Evolutionary conservation across 2,888 invertebrate species (phyloP).

Genomic region (Cryptocephalus primarius): DNA sequence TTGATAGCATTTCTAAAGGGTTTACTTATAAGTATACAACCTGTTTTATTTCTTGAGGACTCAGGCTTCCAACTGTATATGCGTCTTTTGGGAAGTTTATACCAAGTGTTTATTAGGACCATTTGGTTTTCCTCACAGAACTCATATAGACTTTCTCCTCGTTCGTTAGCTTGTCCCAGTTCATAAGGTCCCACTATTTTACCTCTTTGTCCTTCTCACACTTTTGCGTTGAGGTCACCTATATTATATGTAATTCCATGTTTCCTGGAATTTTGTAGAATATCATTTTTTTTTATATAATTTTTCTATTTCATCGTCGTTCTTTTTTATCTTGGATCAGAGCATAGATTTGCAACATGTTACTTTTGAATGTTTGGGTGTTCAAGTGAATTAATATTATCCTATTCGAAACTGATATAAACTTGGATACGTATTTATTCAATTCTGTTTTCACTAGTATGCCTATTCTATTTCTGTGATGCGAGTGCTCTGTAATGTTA

Average conservation of each 20-base stretch:
- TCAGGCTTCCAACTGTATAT: background rate
- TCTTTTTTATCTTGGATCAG: background rate
- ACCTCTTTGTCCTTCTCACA: background rate
- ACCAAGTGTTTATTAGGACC: background rate
- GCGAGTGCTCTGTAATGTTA: background rate
- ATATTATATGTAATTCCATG: background rate
- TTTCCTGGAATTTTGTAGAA: background rate
- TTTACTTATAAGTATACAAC: background rate
- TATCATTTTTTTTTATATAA: too few species aligned
- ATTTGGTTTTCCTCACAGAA: background rate
- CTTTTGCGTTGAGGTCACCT: background rate
- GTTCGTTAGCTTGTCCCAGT: slow-evolving; percentile 1
- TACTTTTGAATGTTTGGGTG: background rate
- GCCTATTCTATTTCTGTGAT: background rate
- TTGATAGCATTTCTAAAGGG: background rate
- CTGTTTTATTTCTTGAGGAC: background rate
- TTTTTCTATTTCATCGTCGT: background rate
- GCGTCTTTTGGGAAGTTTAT: background rate
- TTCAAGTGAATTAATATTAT: background rate
- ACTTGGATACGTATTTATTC: too few species aligned
- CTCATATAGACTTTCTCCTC: background rate
- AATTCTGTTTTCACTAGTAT: background rate
- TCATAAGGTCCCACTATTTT: background rate
- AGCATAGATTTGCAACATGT: background rate
- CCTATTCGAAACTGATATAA: background rate